Evolutionary conservation across 2,113 vertebrate species (phyloP), one percentile per base, ranked within the genome.

Genomic region (Leucoraja erinaceus): DNA sequence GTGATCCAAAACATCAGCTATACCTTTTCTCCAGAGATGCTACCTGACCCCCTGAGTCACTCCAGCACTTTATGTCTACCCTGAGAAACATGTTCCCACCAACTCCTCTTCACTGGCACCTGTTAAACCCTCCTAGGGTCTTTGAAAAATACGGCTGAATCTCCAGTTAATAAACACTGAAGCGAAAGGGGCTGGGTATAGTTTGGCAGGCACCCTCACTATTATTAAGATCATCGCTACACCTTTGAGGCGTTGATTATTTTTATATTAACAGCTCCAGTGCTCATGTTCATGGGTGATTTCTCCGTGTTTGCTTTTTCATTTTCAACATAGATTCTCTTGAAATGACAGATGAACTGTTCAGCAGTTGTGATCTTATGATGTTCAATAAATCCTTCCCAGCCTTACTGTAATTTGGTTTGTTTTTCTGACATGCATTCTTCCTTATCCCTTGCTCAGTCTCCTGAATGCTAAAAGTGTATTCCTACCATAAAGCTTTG

Each of bases 361-460:
- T 86, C 61, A 31, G 7, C 33, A 11, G 11, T 38, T 16, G 20
- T 22, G 16, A 11, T 38, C 14, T 25, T 70, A 20, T 90, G 88
- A 70, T 38, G 9, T 90, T 70, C 31, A 38, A 63, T 31, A 90
- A 90, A 70, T 90, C 56, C 66, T 90, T 90, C 88, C 88, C 88
- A 90, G 63, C 88, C 66, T 90, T 70, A 70, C 63, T 90, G 66
- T 38, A 20, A 5, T 47, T 90, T 90, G 31, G 20, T 90, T 90
- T 66, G 31, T 70, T 70, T 31, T 31, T 70, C 63, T 25, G 28
- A 10, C 63, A 38, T 66, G 31, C 88, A 90, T 70, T 68, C 18
- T 38, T 70, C 33, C 63, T 38, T 70, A 90, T 90, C 20, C 63
- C 66, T 31, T 18, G 7, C 33, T 70, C 66, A 47, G 9, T 38